Evolutionary conservation across 1,140 invertebrate genomes (phyloP).

Genomic region (Penaeus indicus): DNA sequence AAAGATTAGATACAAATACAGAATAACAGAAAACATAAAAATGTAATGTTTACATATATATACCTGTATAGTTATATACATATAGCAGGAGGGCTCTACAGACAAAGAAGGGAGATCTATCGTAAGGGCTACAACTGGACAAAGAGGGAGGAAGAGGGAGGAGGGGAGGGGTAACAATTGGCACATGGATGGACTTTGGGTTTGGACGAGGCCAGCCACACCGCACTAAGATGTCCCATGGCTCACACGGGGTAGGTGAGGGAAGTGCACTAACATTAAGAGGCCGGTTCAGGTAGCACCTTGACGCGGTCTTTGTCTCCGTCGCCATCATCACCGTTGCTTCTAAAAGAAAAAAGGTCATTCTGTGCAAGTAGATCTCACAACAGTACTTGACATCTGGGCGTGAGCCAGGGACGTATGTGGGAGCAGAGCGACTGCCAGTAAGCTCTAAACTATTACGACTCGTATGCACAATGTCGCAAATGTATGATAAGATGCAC

Average conservation of each 20-base stretch:
- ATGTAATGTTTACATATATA: slow-evolving; percentile 1
- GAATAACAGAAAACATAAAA: too few species aligned
- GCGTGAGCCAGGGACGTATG: slow-evolving; percentile 38
- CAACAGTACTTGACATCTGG: too few species aligned
- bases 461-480: slow-evolving; percentile 48
- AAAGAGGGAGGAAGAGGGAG: slow-evolving; percentile 7
- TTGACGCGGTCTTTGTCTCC: slow-evolving; percentile 3
- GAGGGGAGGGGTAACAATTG: slow-evolving; percentile 33
- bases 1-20: too few species aligned
- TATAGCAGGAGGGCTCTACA: neutral
- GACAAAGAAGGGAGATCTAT: neutral
- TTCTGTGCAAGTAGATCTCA: too few species aligned
- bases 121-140: neutral
- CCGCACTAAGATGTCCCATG: slow-evolving; percentile 31
- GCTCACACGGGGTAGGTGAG: slow-evolving; percentile 11
- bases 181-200: slow-evolving; percentile 62
- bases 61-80: slow-evolving; percentile 18
- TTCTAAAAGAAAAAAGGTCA: too few species aligned
- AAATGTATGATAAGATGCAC: slow-evolving; percentile 51
- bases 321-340: too few species aligned
- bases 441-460: slow-evolving; percentile 53
- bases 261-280: slow-evolving; percentile 43
- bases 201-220: slow-evolving; percentile 48
- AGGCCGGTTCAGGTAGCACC: slow-evolving; percentile 45
- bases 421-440: slow-evolving; percentile 47